Base-by-base conservation (phyloP, 2,113 vertebrate species). In the Dipodomys stephensi region DNA sequence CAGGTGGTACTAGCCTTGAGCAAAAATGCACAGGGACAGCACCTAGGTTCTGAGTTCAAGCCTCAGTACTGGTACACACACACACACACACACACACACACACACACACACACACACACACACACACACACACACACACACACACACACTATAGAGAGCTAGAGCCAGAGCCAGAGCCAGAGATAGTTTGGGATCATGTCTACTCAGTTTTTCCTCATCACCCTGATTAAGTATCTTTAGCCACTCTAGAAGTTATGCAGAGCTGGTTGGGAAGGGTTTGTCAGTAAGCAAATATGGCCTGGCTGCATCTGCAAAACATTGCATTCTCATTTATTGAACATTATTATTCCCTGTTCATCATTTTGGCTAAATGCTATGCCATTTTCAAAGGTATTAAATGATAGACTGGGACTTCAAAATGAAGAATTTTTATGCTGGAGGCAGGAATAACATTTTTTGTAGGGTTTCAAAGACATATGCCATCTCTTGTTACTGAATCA, bases 361-460 rank as follows among this genome's bases (percentile, higher is more conserved):
- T 6, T 73, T 89, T 94, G 68, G 30, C 46, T 93, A 64, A 91
- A 64, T 81, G 20, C 18, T 82, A 65, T 35, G 53, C 18, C 57
- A 74, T 7, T 79, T 93, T 92, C 62, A 90, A 71, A 90, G 65
- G 57, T 57, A 65, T 85, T 69, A 65, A 27, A 67, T 46, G 35
- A 53, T 64, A 78, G 57, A 79, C 44, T 64, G 15, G 28, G 46
- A 6, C 35, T 88, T 85, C 83, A 69, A 94, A 90, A 80, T 39
- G 19, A 82, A 96, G 22, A 5, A n/a, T 23, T 85, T 35, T 77
- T 39, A 85, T 68, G 30, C 30, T 49, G 39, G 81, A 18, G 86
- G 4, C 12, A 92, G 25, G 72, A 65, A 23, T 27, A 11, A 85
- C 49, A 2, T 83, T 81, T 80, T 39, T 68, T 53, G 10, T 11